Conservation (phyloP, 1,140 invertebrate species). For the Aphidius ervi region DNA sequence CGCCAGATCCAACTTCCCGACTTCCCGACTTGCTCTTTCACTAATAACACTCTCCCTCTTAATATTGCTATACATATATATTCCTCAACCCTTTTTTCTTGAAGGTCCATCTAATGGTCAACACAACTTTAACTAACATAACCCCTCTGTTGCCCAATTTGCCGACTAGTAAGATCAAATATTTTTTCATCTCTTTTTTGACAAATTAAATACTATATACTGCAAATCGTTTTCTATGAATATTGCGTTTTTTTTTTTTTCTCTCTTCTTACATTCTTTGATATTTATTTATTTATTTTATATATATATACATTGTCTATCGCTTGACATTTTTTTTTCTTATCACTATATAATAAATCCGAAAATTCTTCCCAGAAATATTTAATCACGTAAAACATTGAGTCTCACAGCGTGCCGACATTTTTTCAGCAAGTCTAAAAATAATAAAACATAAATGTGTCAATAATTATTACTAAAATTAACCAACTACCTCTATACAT, state of each 20-base stretch:
- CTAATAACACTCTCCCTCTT: conserved; percentile 44
- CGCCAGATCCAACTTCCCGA: conserved; percentile 39
- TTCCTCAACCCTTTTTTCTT: conserved; percentile 18
- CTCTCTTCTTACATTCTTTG: conserved; percentile 7
- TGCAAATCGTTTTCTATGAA: conserved; percentile 45
- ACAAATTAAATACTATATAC: conserved; percentile 14
- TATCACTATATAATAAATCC: too few relatives aligned
- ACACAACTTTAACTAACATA: too few relatives aligned
- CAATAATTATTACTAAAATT: too few relatives aligned
- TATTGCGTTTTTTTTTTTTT: conserved; percentile 29
- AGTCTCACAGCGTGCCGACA: too few relatives aligned
- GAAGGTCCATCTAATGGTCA: background rate
- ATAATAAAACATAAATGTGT: too few relatives aligned
- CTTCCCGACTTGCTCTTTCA: conserved; percentile 9
- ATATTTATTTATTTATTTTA: conserved; percentile 2
- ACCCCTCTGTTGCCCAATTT: conserved; percentile 23
- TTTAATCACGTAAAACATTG: too few relatives aligned
- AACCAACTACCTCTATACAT: too few relatives aligned
- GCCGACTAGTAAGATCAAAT: conserved; percentile 27
- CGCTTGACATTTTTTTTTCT: too few relatives aligned
- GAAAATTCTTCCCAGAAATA: too few relatives aligned
- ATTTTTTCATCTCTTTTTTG: too few relatives aligned
- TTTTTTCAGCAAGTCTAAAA: too few relatives aligned
- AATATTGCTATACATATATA: conserved; percentile 17
- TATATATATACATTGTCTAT: too few relatives aligned